Base-by-base conservation (phyloP, 2,797 vertebrate genomes). In the Coregonus sp. region DNA sequence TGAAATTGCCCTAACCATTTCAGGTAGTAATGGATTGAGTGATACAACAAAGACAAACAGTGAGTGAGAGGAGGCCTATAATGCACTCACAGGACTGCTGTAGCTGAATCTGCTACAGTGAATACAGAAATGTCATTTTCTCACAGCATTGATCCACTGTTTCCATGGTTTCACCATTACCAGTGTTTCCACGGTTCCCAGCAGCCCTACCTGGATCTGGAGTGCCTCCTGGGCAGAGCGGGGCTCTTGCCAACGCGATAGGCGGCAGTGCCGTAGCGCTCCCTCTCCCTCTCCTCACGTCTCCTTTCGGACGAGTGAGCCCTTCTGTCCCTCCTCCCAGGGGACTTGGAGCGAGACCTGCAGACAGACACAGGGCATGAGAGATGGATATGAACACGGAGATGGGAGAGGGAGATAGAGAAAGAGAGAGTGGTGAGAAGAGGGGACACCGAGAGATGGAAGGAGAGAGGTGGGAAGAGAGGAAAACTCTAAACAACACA, bases 201-300 rank as follows among this genome's bases (percentile, higher is more conserved):
- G 47, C 29, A 31, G 47, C 29, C 59, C 16, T 89, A 99, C 97
- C 96, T 97, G 87, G 97, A 97, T 78, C 92, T 94, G 0, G 96
- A 95, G 70, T 90, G 93, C n/a, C 95, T 95, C 81, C 94, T 90
- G 85, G 95, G 94, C 75, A 90, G 89, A 1, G 93, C 89, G 0
- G 96, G 95, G 82, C 95, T 96, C 76, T 95, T 95, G 86, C 96
- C 95, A 82, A 94, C 92, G 74, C 95, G 95, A 78, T 96, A 95
- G 0, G 94, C 92, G 0, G 92, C 93, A 14, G 94, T 88, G 37
- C 95, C 92, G 0, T 92, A 89, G 16, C 94, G 91, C 4, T 94
- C 93, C 35, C 88, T 84, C 3, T 98, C 97, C 0, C 88, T 84
- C 3, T 98, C 97, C 0, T 96, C 97, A 4, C 94, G 89, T 73